phyloP scores from a whole-genome alignment of 2,113 vertebrate species.

The Anhinga anhinga region DNA sequence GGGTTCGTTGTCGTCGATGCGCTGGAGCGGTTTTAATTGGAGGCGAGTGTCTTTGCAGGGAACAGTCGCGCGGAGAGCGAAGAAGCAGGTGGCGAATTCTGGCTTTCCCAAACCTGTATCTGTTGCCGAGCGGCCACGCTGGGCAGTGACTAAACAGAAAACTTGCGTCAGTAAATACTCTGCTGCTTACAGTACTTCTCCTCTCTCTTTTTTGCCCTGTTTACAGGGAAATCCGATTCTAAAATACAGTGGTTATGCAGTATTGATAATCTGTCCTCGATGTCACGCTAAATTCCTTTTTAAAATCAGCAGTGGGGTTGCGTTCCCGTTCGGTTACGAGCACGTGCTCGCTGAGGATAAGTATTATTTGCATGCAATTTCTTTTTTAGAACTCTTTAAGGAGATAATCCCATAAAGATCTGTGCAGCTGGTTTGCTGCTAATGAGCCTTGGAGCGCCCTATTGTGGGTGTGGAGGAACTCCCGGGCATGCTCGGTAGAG shows the following conservation, averaged over 20 bases:
- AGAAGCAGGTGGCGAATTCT: constrained; percentile 7
- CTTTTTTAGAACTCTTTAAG: background rate
- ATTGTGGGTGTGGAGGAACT: background rate
- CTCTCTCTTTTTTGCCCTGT: background rate
- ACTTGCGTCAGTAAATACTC: background rate
- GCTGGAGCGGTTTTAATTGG: background rate
- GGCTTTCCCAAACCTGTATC: background rate
- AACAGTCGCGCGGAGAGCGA: accelerated
- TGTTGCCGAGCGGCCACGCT: background rate
- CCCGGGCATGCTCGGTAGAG: background rate
- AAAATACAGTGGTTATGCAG: accelerated
- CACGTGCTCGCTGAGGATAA: background rate
- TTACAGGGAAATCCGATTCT: background rate
- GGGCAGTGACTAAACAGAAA: constrained; percentile 9
- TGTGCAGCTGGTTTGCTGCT: background rate
- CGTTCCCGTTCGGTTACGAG: accelerated
- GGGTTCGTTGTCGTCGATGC: background rate
- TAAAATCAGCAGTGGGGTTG: accelerated
- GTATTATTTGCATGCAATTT: background rate
- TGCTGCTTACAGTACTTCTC: background rate
- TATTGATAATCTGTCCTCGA: accelerated
- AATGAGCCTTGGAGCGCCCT: background rate
- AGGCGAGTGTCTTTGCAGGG: background rate
- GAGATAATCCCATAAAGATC: background rate
- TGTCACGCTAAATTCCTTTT: background rate